Evolutionary conservation across 2,797 vertebrate genomes (phyloP).

Genomic region (Melanotaenia pygmaea): DNA sequence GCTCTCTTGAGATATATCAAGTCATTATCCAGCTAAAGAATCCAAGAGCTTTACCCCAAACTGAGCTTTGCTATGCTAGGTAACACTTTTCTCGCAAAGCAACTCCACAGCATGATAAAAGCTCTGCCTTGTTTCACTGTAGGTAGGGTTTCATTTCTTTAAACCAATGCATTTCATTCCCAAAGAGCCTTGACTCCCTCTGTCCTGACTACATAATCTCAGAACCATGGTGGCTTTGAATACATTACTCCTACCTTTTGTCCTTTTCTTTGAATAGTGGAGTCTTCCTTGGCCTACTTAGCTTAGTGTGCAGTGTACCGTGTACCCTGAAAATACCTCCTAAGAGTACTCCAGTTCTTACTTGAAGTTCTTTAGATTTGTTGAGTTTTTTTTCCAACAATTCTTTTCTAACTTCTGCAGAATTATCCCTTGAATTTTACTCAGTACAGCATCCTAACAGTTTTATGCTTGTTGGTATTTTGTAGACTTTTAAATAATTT

Average conservation of each 20-base stretch:
- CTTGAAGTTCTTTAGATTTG: neutral
- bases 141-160: neutral
- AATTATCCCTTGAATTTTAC: neutral
- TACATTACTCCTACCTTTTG: neutral
- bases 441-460: neutral
- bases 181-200: neutral
- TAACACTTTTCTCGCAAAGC: neutral
- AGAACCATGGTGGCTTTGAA: neutral
- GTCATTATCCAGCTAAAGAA: neutral
- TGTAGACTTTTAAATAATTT: neutral
- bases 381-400: neutral
- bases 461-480: neutral
- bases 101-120: neutral
- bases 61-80: neutral
- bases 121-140: slow-evolving; percentile 1
- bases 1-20: neutral
- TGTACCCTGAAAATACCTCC: neutral
- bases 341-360: neutral
- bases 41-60: neutral
- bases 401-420: neutral
- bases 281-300: neutral
- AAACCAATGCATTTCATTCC: neutral
- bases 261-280: neutral
- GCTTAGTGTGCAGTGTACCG: neutral
- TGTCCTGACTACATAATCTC: neutral